Conservation (phyloP, 2,797 vertebrate genomes). For the Channallabes apus region DNA sequence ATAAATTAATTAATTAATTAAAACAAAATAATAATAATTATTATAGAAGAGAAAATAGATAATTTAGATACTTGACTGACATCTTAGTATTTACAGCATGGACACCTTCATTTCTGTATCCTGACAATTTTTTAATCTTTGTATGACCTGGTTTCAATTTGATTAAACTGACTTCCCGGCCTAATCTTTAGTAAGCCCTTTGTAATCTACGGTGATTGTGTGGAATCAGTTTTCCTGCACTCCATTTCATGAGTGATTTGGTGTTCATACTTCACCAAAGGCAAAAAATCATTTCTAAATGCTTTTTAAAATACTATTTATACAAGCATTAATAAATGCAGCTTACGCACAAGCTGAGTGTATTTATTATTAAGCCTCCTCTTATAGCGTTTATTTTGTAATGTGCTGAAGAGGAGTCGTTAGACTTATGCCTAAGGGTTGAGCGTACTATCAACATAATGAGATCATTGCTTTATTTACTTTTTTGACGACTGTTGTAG, state of each 20-base stretch:
- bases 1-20: too few relatives aligned
- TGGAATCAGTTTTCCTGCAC: background rate
- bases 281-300: background rate
- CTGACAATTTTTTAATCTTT: background rate
- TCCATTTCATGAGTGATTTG: background rate
- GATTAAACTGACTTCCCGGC: background rate
- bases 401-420: background rate
- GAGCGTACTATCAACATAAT: background rate
- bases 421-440: background rate
- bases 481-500: background rate
- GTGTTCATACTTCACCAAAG: background rate
- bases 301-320: slow-evolving; percentile 3
- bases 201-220: background rate
- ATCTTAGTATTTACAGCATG: background rate
- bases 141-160: background rate
- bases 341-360: background rate
- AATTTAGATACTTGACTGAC: too few relatives aligned
- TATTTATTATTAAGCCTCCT: slow-evolving; percentile 8
- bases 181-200: background rate
- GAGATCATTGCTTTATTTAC: slow-evolving; percentile 8
- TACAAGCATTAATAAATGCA: background rate
- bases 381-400: slow-evolving; percentile 9
- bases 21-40: too few relatives aligned
- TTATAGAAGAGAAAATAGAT: too few relatives aligned
- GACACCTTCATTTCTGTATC: background rate